Conservation (phyloP, 2,113 vertebrate species). For the Laticauda laticaudata region DNA sequence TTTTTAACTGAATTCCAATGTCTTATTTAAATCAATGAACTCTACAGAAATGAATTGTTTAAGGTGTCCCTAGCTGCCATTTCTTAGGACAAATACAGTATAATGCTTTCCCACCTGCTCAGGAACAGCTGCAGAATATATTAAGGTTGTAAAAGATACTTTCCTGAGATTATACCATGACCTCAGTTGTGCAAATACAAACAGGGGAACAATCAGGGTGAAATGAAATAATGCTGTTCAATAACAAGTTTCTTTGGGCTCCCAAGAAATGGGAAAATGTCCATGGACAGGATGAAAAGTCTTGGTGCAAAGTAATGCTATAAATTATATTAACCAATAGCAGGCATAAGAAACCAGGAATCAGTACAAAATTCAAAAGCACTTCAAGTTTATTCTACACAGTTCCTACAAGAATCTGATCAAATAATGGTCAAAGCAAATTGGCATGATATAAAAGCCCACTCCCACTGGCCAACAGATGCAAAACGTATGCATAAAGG, state of each 20-base stretch:
- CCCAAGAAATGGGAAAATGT: not conserved
- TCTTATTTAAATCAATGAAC: not conserved
- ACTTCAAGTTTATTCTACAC: not conserved
- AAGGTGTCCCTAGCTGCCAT: not conserved
- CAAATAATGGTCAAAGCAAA: not conserved
- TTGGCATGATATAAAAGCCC: not conserved
- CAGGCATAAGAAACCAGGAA: not conserved
- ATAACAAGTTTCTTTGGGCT: not conserved
- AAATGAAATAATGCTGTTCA: not conserved
- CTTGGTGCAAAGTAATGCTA: not conserved
- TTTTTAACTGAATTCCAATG: not conserved
- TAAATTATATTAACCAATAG: not conserved
- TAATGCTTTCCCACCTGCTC: not conserved
- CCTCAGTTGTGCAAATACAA: not conserved
- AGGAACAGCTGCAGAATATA: not conserved
- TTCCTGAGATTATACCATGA: not conserved
- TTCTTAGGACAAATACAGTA: not conserved
- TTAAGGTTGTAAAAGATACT: not conserved
- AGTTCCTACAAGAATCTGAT: not conserved
- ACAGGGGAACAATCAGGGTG: not conserved
- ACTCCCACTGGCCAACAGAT: too few species aligned
- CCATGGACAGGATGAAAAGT: not conserved
- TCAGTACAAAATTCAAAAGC: not conserved
- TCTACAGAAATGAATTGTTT: not conserved
- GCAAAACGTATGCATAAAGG: too few species aligned